These are phyloP conservation scores for Urocynchramus pylzowi DNA, from an alignment of 2,113 vertebrate genomes.

Conservation along the genomic window DNA sequence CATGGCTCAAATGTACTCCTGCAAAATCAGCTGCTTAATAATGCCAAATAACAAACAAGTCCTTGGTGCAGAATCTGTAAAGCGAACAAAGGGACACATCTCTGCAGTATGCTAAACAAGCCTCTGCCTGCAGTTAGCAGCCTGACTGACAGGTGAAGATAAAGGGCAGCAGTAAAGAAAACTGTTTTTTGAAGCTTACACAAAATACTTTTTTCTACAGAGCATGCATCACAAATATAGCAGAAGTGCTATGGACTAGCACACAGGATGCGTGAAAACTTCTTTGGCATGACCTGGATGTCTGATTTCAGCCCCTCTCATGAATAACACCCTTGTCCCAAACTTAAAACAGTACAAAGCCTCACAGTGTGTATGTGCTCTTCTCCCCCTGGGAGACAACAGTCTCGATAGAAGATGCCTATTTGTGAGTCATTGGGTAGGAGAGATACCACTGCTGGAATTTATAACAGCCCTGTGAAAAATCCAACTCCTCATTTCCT, in stretches of 20 bases:
- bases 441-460: background rate
- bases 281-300: background rate
- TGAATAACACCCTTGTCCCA: background rate
- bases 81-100: background rate
- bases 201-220: background rate
- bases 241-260: background rate
- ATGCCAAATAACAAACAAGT: background rate
- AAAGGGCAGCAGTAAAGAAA: background rate
- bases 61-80: conserved; percentile 2
- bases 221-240: background rate
- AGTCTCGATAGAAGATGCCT: background rate
- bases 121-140: background rate
- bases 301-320: background rate
- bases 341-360: background rate
- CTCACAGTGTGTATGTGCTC: background rate
- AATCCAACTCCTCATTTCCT: background rate
- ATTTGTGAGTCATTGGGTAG: background rate
- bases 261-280: background rate
- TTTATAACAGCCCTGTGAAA: background rate
- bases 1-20: background rate
- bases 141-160: background rate
- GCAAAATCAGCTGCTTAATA: conserved; percentile 30
- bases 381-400: background rate
- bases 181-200: background rate
- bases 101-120: background rate